Base-by-base conservation (phyloP, 53 echinoderm and acorn worm genomes). In the Actinopyga echinites region DNA sequence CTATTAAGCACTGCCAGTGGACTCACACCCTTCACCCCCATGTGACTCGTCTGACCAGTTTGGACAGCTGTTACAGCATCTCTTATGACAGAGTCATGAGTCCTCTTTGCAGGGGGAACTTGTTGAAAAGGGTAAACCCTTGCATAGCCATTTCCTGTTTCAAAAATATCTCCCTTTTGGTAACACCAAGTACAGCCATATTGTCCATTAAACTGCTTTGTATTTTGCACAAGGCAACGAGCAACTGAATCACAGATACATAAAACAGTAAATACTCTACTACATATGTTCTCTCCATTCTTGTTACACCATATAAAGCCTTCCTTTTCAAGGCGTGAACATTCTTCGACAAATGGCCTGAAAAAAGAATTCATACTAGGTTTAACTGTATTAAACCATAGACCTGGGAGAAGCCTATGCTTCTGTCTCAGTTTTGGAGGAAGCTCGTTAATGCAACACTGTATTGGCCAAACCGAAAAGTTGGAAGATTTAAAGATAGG, bases 191-290 rank as follows among this genome's bases (percentile, higher is more conserved):
- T 63, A 31, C 79, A 86, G 19, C 86, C 86, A 64, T 61, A 86
- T 20, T 78, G 44, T 7, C 86, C 79, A 86, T 86, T 86, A 58
- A 86, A 86, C 29, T 86, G 86, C 33, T 86, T 86, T 13, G 42
- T 64, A 79, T 65, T 86, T 21, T 77, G 86, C 29, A 86, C 31
- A 5, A 62, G 1, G 24, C 77, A 62, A 28, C 86, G 55, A 28
- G 78, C 78, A 79, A 61, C 31, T 64, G 86, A 60, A 42, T 86
- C 86, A 38, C 37, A 40, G 6, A 42, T 61, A n/a, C 63, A 62
- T 26, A 78, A 22, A 1, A 77, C 29, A 24, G 79, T 61, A 79
- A 62, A 77, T n/a, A 78, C 62, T 52, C 61, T 79, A 13, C 62
- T 53, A 37, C 59, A 30, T 33, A 55, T 32, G 43, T 20, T 17